Base-by-base conservation (phyloP, 2,113 vertebrate genomes). In the Telmatochromis sp. region DNA sequence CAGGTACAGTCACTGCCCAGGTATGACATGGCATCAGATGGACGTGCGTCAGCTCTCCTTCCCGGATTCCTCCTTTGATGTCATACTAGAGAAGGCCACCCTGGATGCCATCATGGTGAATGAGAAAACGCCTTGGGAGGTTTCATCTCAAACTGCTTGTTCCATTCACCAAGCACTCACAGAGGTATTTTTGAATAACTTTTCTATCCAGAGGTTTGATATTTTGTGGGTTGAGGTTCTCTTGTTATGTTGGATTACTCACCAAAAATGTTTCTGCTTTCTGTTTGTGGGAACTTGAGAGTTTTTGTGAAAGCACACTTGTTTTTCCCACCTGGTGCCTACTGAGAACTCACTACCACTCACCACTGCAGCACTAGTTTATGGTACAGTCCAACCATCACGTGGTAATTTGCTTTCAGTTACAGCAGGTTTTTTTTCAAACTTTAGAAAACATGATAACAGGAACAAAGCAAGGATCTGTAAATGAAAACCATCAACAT, bases 1-100 rank as follows among this genome's bases (percentile, higher is more conserved):
- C 89, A 96, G 96, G 80, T 94, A 98, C n/a, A 89, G 94, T 55
- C 37, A 53, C 57, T 96, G 97, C 63, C 92, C 94, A 0, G 89
- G 86, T 19, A 97, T 99, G 96, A 96, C 93, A 90, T 99, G 98
- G 98, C 96, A 96, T 7, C 95, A 97, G 86, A 99, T 99, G 98
- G 98, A 98, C 13, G 89, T 96, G 4, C 96, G 96, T 1, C 89
- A 95, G 31, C 96, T 99, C 84, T 33, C 92, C 68, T 98, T 99
- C 86, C 89, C 96, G 0, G 95, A 96, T 0, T 90, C 89, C 5
- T 91, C 96, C 81, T 99, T 98, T 2, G 97, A 99, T 2, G 96
- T 98, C 17, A 95, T 99, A 40, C 94, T 99, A 2, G 98, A 99
- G 93, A 99, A 99, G 86, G 98, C 98, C 68, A 98, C 97, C 0